phyloP scores from a whole-genome alignment of 1,140 invertebrate species.

The Diachasma alloeum region DNA sequence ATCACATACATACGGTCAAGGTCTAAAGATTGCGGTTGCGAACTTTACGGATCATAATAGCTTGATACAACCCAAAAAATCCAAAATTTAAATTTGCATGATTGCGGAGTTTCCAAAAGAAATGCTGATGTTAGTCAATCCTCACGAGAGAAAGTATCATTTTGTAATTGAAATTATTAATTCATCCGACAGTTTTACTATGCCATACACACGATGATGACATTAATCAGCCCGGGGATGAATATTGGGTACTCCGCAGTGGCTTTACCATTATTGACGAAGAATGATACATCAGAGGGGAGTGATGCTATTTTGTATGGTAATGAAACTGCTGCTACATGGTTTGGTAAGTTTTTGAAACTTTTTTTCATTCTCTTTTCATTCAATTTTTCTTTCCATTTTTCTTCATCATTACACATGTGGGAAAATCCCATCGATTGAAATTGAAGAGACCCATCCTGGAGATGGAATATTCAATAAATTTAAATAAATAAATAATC shows the following conservation, averaged over 20 bases:
- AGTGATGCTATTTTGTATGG: constrained; percentile 14
- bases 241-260: constrained; percentile 51
- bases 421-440: too few relatives aligned
- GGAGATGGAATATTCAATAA: too few relatives aligned
- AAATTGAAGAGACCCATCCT: too few relatives aligned
- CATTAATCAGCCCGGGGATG: constrained; percentile 41
- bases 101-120: too few relatives aligned
- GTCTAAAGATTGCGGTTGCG: too few relatives aligned
- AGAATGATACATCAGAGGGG: constrained; percentile 1
- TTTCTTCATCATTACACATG: too few relatives aligned
- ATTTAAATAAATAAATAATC: too few relatives aligned
- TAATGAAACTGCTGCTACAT: constrained; percentile 9
- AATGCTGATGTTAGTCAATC: neutral
- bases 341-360: constrained; percentile 36
- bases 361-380: neutral
- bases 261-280: constrained; percentile 40
- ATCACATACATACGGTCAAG: too few relatives aligned
- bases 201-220: constrained; percentile 22
- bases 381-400: neutral
- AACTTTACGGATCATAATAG: too few relatives aligned
- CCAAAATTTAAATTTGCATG: too few relatives aligned
- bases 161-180: neutral
- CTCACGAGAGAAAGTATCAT: constrained; percentile 3
- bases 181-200: constrained; percentile 31
- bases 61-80: too few relatives aligned